These are phyloP conservation scores for Crax fasciolata DNA, from an alignment of 2,797 vertebrate species.

Conservation along the genomic window DNA sequence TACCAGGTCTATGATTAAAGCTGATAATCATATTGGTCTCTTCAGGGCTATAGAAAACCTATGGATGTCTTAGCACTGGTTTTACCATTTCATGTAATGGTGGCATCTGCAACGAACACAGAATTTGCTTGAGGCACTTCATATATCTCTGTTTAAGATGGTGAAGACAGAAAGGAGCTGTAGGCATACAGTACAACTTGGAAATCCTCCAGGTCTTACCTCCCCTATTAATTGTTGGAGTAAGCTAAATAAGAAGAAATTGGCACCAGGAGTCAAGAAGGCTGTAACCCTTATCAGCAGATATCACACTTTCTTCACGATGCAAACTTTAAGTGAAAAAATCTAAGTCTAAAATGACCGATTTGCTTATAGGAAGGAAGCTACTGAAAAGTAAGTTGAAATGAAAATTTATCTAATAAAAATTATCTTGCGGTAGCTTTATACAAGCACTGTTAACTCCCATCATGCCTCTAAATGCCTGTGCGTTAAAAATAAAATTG, in stretches of 20 bases:
- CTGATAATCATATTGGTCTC: background rate
- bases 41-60: background rate
- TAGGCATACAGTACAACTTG: background rate
- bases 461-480: background rate
- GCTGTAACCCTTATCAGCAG: background rate
- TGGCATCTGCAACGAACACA: background rate
- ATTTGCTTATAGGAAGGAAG: background rate
- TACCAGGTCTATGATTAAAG: background rate
- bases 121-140: background rate
- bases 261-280: background rate
- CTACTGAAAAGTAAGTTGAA: background rate
- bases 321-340: background rate
- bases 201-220: background rate
- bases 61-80: background rate
- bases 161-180: background rate
- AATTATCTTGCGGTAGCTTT: background rate
- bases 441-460: background rate
- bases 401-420: background rate
- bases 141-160: background rate
- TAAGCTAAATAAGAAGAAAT: background rate
- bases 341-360: background rate
- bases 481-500: background rate
- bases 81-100: background rate
- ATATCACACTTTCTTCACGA: background rate
- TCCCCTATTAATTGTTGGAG: background rate